These are phyloP conservation scores for Idaea biselata DNA, from an alignment of 2,888 invertebrate genomes.

Conservation along the genomic window DNA sequence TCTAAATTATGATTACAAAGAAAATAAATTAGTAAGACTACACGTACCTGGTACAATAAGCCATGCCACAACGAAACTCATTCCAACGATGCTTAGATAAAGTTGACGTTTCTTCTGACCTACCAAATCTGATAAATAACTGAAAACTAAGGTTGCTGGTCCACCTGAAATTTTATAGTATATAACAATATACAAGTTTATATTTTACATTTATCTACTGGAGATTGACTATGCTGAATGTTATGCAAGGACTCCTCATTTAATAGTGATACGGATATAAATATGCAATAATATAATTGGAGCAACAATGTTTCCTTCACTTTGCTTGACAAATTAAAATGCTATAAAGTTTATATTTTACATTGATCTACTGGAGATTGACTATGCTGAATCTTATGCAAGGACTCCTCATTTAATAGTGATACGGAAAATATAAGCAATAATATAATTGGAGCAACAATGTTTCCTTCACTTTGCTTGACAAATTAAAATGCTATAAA, in stretches of 20 bases:
- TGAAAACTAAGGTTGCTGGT: slow-evolving; percentile 81
- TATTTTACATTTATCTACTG: no score
- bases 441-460: background rate
- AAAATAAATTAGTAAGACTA: no score
- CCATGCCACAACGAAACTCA: slow-evolving; percentile 84
- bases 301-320: background rate
- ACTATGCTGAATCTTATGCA: no score
- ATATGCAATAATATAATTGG: slow-evolving; percentile 2
- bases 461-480: background rate
- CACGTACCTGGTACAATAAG: slow-evolving; percentile 79
- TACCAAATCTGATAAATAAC: slow-evolving; percentile 85
- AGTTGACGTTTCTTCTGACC: slow-evolving; percentile 79
- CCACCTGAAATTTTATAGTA: slow-evolving; percentile 60
- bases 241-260: no score
- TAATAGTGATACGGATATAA: no score
- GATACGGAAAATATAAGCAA: slow-evolving; percentile 2
- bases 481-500: background rate
- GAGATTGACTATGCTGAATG: no score
- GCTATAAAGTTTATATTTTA: no score
- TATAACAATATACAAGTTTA: no score
- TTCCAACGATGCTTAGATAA: slow-evolving; percentile 82
- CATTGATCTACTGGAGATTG: no score
- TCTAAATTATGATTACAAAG: no score
- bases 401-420: no score
- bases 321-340: background rate